Base-by-base conservation (phyloP, 2,113 vertebrate genomes). In the Cololabis saira region DNA sequence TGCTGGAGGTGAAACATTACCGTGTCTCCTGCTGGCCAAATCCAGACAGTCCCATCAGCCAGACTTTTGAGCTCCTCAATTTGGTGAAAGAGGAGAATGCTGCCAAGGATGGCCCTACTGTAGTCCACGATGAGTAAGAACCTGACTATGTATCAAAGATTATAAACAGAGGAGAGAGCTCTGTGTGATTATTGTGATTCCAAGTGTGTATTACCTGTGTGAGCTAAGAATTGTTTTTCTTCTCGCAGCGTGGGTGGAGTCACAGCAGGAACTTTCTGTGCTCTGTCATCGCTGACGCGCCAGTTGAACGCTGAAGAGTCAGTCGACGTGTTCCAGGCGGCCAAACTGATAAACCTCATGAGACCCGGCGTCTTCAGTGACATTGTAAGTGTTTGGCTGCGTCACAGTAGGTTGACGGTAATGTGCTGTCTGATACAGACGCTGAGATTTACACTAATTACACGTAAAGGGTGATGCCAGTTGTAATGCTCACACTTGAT, bases 91-190 rank as follows among this genome's bases (percentile, higher is more conserved):
- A 95, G 67, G 94, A 95, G 76, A 89, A 87, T 21, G 60, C 82
- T 30, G 87, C 44, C 61, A 94, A 94, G 74, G 96, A 98, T 42
- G 95, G 95, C 1, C 96, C 97, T 12, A 85, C 90, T 50, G 92
- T 97, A 59, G 93, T 99, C 43, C 96, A 97, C 4, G 97, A 99
- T 13, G 92, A 96, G 98, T 99, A 93, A 93, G 96, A 84, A 44
- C n/a, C 43, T 10, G 1, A 2, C n/a, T 4, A 10, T 3, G 10
- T 1, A 7, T 18, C 24, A 27, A 27, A 27, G 5, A 2, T 2
- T 9, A 1, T 10, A 11, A 3, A 6, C 12, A 17, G 16, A 2
- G 17, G 11, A 3, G 8, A 10, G 3, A 17, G 45, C 3, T 47
- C 3, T 6, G 2, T 6, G 43, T 45, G 15, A 8, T 16, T 15